These are phyloP conservation scores for Gila orcuttii DNA, from an alignment of 2,113 vertebrate genomes.

Conservation along the genomic window DNA sequence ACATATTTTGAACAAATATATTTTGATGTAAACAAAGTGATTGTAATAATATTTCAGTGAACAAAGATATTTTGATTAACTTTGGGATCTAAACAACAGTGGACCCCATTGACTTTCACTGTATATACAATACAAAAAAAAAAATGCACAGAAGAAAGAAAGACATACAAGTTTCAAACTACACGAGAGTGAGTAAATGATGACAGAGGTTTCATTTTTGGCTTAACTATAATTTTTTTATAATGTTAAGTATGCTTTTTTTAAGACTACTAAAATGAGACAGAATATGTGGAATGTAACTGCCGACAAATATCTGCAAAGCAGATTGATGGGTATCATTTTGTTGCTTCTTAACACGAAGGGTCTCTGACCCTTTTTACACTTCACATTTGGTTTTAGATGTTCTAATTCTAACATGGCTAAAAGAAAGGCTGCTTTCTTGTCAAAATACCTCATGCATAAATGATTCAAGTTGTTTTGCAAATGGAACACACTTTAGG, in stretches of 20 bases:
- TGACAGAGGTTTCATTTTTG: neutral
- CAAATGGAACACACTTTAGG: slow-evolving; percentile 29
- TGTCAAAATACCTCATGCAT: slow-evolving; percentile 42
- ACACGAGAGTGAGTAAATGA: neutral
- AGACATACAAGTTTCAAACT: too few species aligned
- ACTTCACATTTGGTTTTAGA: slow-evolving; percentile 2
- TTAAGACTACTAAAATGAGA: neutral
- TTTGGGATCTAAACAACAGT: too few species aligned
- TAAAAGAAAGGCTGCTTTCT: slow-evolving; percentile 20
- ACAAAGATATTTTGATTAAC: too few species aligned
- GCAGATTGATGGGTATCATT: neutral
- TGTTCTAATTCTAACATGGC: neutral
- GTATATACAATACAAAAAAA: too few species aligned
- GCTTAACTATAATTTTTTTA: neutral
- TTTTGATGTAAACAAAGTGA: too few species aligned
- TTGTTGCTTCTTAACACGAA: neutral
- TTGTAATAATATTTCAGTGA: too few species aligned
- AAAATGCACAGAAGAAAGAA: too few species aligned
- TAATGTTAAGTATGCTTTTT: too few species aligned
- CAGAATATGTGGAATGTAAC: neutral
- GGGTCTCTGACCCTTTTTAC: neutral
- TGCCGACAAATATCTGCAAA: neutral
- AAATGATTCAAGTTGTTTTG: slow-evolving; percentile 28
- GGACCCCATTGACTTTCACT: too few species aligned
- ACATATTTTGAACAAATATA: too few species aligned